These are phyloP conservation scores for Ditylenchus weischeri DNA, from an alignment of 2,888 invertebrate species.

Conservation along the genomic window DNA sequence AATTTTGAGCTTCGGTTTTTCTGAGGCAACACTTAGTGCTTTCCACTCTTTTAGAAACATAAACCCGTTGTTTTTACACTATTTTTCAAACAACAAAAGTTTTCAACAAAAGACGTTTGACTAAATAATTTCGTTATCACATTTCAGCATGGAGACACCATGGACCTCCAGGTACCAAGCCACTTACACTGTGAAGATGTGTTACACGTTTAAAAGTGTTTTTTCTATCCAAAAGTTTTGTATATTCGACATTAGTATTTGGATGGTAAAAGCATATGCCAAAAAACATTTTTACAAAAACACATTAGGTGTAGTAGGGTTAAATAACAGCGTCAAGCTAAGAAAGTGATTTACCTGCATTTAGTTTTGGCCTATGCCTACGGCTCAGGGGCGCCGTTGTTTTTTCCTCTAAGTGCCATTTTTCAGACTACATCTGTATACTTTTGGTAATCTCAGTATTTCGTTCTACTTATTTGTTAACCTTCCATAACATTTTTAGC, in stretches of 20 bases:
- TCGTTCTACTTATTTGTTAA: too few species aligned
- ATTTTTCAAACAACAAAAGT: too few species aligned
- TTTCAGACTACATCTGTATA: conserved; percentile 58
- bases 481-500: conserved; percentile 17
- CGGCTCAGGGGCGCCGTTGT: conserved; percentile 49
- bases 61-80: too few species aligned
- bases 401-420: conserved; percentile 56
- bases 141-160: conserved; percentile 58
- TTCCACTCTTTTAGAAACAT: too few species aligned
- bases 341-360: conserved; percentile 9
- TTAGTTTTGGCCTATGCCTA: conserved; percentile 51
- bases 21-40: too few species aligned
- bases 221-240: conserved; percentile 4
- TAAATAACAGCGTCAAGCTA: background rate
- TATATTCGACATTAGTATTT: too few species aligned
- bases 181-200: background rate
- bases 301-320: background rate
- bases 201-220: too few species aligned
- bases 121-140: too few species aligned
- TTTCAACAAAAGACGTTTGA: too few species aligned
- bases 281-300: background rate
- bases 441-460: conserved; percentile 34
- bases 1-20: too few species aligned
- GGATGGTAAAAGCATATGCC: too few species aligned
- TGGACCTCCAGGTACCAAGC: conserved; percentile 49